Percentiles rank a stretch among this genome's conserved stretches.
Conservation (phyloP, 1,140 invertebrate species). For the Aphelenchoides besseyi region DNA sequence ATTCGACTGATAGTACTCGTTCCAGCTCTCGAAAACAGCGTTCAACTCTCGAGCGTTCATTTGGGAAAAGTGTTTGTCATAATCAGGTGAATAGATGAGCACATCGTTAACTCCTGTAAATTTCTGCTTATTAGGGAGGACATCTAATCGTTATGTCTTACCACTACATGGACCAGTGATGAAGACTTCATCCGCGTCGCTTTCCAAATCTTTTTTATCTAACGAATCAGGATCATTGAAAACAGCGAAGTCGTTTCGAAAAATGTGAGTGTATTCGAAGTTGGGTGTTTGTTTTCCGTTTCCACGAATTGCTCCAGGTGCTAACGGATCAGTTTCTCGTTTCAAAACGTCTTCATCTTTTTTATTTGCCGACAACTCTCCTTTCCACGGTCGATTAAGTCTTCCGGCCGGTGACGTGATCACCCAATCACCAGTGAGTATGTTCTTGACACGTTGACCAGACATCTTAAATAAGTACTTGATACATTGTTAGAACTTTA, state of each 20-base stretch:
- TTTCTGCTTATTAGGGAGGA: background rate
- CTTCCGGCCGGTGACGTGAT: constrained; percentile 15
- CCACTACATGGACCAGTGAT: constrained; percentile 1
- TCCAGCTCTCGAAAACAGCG: constrained; percentile 8
- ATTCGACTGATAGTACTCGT: constrained; percentile 2
- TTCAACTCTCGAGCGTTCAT: background rate
- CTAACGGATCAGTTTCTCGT: constrained; percentile 6
- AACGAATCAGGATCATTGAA: background rate
- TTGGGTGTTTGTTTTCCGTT: background rate
- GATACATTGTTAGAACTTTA: no score
- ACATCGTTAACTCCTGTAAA: constrained; percentile 13
- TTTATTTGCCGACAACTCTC: constrained; percentile 1
- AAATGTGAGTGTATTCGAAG: background rate
- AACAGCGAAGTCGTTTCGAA: constrained; percentile 17
- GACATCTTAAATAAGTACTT: no score
- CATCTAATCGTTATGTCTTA: background rate
- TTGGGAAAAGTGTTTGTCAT: constrained; percentile 22
- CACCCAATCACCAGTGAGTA: constrained; percentile 18
- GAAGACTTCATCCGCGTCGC: background rate
- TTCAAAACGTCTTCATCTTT: background rate
- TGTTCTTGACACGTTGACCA: constrained; percentile 9
- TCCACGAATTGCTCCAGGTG: constrained; percentile 1
- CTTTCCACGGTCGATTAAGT: constrained; percentile 21
- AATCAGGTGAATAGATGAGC: constrained; percentile 14
- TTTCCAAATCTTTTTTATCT: background rate